These are phyloP conservation scores for Poeciliopsis occidentalis DNA, from an alignment of 2,113 vertebrate genomes.

Conservation along the genomic window DNA sequence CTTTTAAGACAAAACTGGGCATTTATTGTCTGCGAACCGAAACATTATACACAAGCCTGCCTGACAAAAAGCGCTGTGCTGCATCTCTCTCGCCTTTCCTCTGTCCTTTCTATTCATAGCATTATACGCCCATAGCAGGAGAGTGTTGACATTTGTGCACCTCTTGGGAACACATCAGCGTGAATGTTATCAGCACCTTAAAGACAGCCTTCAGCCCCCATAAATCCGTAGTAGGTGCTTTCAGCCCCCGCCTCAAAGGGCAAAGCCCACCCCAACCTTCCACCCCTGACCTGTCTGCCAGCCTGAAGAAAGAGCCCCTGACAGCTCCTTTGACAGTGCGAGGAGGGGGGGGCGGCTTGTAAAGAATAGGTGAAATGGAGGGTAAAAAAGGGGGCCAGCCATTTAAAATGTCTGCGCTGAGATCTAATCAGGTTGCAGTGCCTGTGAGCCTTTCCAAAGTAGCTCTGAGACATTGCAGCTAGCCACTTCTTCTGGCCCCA, in stretches of 20 bases:
- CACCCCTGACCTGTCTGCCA: slow-evolving; percentile 71
- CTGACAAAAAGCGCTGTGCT: slow-evolving; percentile 77
- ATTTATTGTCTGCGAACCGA: not conserved
- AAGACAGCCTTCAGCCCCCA: slow-evolving; percentile 70
- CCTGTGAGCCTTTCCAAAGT: slow-evolving; percentile 79
- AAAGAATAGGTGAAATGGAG: slow-evolving; percentile 70
- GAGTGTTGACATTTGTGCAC: slow-evolving; percentile 83
- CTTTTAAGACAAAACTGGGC: not conserved
- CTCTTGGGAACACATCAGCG: slow-evolving; percentile 78
- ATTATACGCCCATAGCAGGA: slow-evolving; percentile 75
- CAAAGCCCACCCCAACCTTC: slow-evolving; percentile 68
- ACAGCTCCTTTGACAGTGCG: slow-evolving; percentile 76
- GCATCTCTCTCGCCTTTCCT: slow-evolving; percentile 58
- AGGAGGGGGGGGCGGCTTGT: slow-evolving; percentile 44
- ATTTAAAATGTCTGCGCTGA: slow-evolving; percentile 78
- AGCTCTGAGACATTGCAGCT: slow-evolving; percentile 78
- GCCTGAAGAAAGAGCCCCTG: slow-evolving; percentile 71
- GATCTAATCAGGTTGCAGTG: slow-evolving; percentile 84
- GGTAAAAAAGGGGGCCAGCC: slow-evolving; percentile 73
- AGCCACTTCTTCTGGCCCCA: slow-evolving; percentile 69
- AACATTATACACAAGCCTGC: slow-evolving; percentile 21
- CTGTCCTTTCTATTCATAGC: slow-evolving; percentile 76
- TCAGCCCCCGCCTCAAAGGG: slow-evolving; percentile 59
- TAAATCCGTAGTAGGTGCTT: slow-evolving; percentile 45
- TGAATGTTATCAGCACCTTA: slow-evolving; percentile 84